Conservation (phyloP, 2,797 vertebrate genomes). For the Phyllotis vaccarum region DNA sequence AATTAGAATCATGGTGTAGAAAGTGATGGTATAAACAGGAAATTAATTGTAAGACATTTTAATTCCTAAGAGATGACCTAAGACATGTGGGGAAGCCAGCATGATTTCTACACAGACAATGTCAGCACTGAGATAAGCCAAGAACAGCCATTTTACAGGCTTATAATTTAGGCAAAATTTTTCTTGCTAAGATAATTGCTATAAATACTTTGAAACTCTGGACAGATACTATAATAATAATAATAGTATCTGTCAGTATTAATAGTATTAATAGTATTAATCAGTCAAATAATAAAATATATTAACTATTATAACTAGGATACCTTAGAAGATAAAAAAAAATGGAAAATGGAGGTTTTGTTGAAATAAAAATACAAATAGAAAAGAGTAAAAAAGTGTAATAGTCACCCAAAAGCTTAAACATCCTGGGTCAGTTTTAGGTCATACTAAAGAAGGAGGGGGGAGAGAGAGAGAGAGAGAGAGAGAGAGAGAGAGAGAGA, state of each 20-base stretch:
- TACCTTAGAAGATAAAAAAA: not conserved
- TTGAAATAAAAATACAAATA: not conserved
- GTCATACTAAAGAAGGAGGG: not conserved
- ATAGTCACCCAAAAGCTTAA: not conserved
- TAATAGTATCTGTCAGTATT: no score
- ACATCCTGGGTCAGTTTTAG: not conserved
- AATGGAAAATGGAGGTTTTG: not conserved
- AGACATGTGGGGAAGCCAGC: not conserved
- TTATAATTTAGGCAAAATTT: not conserved
- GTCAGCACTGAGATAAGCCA: not conserved
- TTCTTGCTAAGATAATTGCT: not conserved
- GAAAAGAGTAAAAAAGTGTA: not conserved
- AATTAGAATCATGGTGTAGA: conserved; percentile 26
- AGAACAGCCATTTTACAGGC: not conserved
- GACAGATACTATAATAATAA: not conserved
- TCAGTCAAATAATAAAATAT: not conserved
- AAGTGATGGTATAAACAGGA: conserved; percentile 42
- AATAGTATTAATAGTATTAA: no score
- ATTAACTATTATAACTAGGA: not conserved
- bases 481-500: no score
- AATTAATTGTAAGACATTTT: conserved; percentile 17
- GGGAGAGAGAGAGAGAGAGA: no score
- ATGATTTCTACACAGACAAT: not conserved
- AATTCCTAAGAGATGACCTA: not conserved
- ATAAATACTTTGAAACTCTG: not conserved